Percentiles rank a stretch among this genome's conserved stretches.
Conservation (phyloP, 2,888 invertebrate species). For the Andrena chrysosceles region DNA sequence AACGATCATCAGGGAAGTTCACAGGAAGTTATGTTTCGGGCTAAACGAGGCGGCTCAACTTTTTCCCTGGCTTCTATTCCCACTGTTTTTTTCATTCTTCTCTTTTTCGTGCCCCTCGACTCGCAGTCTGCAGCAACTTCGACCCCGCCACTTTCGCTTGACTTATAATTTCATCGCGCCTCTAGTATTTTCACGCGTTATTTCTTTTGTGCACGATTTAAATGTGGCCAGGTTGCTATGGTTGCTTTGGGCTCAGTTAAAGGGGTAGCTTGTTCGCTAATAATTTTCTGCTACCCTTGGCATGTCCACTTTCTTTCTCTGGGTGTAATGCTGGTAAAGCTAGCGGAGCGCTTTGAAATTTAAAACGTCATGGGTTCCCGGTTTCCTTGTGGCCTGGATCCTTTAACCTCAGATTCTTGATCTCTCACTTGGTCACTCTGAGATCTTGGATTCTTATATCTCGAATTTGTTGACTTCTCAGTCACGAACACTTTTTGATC, state of each 20-base stretch:
- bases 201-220: not conserved
- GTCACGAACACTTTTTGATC: too few relatives aligned
- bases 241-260: not conserved
- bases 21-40: not conserved
- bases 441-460: not conserved
- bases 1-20: conserved; percentile 34
- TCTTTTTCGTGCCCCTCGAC: not conserved
- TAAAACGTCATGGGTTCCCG: not conserved
- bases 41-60: conserved; percentile 3
- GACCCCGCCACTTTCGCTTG: not conserved
- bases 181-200: conserved; percentile 11
- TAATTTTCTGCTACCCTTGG: not conserved
- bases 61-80: not conserved
- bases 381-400: not conserved
- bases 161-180: conserved; percentile 31
- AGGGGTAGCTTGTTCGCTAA: not conserved
- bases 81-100: not conserved
- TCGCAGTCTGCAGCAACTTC: not conserved
- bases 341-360: not conserved
- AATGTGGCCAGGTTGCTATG: not conserved
- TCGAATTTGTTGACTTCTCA: not conserved
- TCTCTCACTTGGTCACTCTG: not conserved
- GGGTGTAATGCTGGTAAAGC: too few relatives aligned
- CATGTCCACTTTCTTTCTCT: not conserved
- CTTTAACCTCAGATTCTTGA: not conserved